These are phyloP conservation scores for Aphrophora alni DNA, from an alignment of 2,888 invertebrate genomes.

Conservation along the genomic window DNA sequence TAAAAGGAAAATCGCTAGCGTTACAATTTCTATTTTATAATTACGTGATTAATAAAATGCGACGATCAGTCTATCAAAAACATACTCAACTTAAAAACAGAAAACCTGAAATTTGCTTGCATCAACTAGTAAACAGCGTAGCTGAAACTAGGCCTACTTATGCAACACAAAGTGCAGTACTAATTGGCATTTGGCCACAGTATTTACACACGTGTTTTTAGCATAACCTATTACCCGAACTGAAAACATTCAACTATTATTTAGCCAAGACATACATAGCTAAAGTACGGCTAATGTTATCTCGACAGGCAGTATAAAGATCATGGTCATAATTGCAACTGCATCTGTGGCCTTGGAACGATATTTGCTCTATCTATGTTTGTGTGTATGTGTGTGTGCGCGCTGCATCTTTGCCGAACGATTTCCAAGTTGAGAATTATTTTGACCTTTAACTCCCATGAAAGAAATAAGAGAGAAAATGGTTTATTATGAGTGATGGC, in stretches of 20 bases:
- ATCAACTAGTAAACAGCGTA: not conserved
- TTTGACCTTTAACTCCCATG: not conserved
- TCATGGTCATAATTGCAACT: conserved; percentile 1
- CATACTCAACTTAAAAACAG: not conserved
- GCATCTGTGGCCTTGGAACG: not conserved
- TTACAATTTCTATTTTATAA: too few species aligned
- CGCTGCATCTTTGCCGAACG: not conserved
- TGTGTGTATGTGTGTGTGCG: not conserved
- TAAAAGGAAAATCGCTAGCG: too few species aligned
- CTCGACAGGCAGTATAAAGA: not conserved
- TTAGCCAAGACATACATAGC: not conserved
- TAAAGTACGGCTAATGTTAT: not conserved
- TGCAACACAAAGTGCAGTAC: not conserved
- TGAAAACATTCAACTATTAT: not conserved
- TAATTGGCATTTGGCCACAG: not conserved
- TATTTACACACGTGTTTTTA: conserved; percentile 6
- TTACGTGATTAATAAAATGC: too few species aligned
- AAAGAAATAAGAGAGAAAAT: not conserved
- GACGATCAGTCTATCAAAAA: too few species aligned
- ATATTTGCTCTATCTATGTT: not conserved
- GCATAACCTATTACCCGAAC: not conserved
- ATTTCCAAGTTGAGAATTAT: not conserved
- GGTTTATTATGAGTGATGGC: too few species aligned
- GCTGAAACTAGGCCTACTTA: not conserved
- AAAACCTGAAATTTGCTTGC: not conserved